A percentile compares a stretch with the other conserved stretches of the same genome.
These are phyloP conservation scores for Pachycephala philippinensis DNA, from an alignment of 2,113 vertebrate genomes.

Conservation along the genomic window DNA sequence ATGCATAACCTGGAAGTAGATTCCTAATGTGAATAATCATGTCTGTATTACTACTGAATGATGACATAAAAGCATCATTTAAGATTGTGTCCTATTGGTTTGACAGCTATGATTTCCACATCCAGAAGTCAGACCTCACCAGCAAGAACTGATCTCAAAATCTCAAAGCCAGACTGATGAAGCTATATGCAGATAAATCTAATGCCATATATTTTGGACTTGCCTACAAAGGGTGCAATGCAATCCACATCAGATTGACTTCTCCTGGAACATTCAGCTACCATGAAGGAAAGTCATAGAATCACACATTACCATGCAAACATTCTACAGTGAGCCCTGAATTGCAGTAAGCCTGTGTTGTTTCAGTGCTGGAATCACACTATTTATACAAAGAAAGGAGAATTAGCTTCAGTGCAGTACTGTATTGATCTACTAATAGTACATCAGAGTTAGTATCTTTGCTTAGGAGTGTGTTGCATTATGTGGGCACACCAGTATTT, in stretches of 20 bases:
- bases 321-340: background rate
- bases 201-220: background rate
- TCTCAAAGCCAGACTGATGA: background rate
- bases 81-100: background rate
- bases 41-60: background rate
- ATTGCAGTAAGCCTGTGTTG: no score
- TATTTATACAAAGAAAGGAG: background rate
- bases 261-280: background rate
- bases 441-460: background rate
- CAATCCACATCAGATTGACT: accelerated
- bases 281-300: background rate
- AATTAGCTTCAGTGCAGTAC: background rate
- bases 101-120: background rate
- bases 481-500: background rate
- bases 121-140: background rate
- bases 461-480: background rate
- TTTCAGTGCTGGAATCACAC: background rate
- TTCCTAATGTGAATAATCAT: background rate
- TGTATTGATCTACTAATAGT: background rate
- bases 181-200: background rate
- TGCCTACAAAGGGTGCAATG: background rate
- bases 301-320: background rate
- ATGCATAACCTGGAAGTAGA: background rate
- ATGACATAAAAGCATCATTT: background rate
- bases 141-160: background rate